Percentiles rank a stretch among this genome's conserved stretches.
These are phyloP conservation scores for Drosophila nr. medialis DNA, from an alignment of 2,888 invertebrate species.

Conservation along the genomic window DNA sequence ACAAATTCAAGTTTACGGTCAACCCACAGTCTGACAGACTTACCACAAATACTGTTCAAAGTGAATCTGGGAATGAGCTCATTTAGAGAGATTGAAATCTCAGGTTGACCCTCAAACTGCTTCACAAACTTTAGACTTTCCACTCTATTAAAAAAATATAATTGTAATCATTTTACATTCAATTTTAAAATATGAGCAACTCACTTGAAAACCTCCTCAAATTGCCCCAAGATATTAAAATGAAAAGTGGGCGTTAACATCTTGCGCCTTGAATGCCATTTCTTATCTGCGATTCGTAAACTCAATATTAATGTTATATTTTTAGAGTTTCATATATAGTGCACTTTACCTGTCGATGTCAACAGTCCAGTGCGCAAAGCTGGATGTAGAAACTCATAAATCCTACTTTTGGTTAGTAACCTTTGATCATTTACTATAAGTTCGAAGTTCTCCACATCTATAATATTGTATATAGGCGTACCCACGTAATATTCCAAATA, in stretches of 20 bases:
- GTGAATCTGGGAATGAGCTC: slow-evolving; percentile 79
- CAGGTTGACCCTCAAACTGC: slow-evolving; percentile 47
- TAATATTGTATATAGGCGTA: slow-evolving; percentile 62
- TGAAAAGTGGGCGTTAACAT: slow-evolving; percentile 81
- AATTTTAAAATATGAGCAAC: background rate
- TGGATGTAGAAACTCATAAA: slow-evolving; percentile 73
- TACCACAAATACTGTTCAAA: slow-evolving; percentile 78
- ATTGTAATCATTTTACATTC: background rate
- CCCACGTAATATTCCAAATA: slow-evolving; percentile 67
- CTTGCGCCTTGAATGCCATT: slow-evolving; percentile 80
- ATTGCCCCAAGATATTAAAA: slow-evolving; percentile 79
- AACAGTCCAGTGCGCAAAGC: slow-evolving; percentile 73
- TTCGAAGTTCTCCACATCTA: slow-evolving; percentile 75
- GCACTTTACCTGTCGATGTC: slow-evolving; percentile 66
- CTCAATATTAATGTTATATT: background rate
- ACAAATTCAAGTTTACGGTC: background rate
- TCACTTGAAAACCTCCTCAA: slow-evolving; percentile 80
- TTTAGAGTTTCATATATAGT: background rate
- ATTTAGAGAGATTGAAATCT: slow-evolving; percentile 57
- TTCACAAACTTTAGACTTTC: slow-evolving; percentile 77
- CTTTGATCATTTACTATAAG: slow-evolving; percentile 69
- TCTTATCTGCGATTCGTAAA: slow-evolving; percentile 56
- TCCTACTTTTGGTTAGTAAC: slow-evolving; percentile 69
- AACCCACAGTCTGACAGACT: slow-evolving; percentile 1
- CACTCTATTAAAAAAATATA: slow-evolving; percentile 44